Conservation (phyloP, 1,140 invertebrate genomes). For the Drosophila erecta region DNA sequence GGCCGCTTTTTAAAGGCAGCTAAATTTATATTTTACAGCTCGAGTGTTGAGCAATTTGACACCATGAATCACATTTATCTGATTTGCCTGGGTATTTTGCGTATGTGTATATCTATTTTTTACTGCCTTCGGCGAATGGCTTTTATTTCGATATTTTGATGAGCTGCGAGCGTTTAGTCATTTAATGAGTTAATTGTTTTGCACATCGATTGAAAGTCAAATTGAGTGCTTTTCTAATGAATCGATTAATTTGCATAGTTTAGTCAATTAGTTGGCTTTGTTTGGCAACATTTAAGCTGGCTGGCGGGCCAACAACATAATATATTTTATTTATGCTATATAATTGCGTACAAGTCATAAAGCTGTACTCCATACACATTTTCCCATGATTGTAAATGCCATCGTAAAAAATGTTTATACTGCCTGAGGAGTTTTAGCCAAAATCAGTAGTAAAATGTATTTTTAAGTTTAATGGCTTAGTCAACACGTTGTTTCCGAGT, state of each 20-base stretch:
- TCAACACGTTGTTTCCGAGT: too few species aligned
- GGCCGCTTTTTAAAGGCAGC: slow-evolving; percentile 30
- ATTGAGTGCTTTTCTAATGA: slow-evolving; percentile 33
- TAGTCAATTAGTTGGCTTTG: slow-evolving; percentile 30
- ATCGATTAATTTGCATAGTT: slow-evolving; percentile 43
- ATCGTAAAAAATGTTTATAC: too few species aligned
- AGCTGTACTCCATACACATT: slow-evolving; percentile 5
- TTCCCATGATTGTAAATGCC: too few species aligned
- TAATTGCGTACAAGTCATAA: slow-evolving; percentile 17
- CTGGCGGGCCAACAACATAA: slow-evolving; percentile 5
- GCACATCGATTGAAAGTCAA: slow-evolving; percentile 52
- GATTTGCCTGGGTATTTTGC: slow-evolving; percentile 22
- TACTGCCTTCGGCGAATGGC: slow-evolving; percentile 8
- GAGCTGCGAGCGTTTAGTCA: slow-evolving; percentile 41
- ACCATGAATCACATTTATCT: slow-evolving; percentile 37
- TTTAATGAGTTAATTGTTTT: slow-evolving; percentile 48
- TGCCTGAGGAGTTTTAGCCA: too few species aligned
- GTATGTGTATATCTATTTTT: slow-evolving; percentile 20
- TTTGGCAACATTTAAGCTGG: background rate
- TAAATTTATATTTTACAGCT: slow-evolving; percentile 30
- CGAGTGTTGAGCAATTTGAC: slow-evolving; percentile 20
- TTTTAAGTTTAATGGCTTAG: background rate
- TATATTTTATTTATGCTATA: slow-evolving; percentile 3
- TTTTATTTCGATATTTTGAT: slow-evolving; percentile 22
- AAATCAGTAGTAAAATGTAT: background rate